phyloP scores from a whole-genome alignment of 2,888 invertebrate species.

The Sisyra nigra region DNA sequence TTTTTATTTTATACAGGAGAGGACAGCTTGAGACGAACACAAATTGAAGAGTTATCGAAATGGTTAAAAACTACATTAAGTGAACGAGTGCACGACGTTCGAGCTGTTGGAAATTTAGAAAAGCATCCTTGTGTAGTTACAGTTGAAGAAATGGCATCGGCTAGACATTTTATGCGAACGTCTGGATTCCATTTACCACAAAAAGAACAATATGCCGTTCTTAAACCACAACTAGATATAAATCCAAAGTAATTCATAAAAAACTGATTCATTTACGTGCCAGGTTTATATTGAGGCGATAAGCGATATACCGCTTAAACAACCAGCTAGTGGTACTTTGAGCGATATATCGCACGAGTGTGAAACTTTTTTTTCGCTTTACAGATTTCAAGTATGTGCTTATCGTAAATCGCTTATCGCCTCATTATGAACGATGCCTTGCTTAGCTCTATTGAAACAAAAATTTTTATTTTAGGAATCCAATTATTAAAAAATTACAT shows the following conservation, averaged over 20 bases:
- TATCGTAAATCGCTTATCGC: too few species aligned
- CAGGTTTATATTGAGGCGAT: too few species aligned
- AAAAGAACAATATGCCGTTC: constrained; percentile 67
- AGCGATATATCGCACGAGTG: too few species aligned
- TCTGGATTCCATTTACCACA: constrained; percentile 69
- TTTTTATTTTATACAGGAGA: constrained; percentile 28
- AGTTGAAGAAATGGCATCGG: constrained; percentile 93
- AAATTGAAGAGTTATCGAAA: constrained; percentile 61
- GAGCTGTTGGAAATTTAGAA: constrained; percentile 69
- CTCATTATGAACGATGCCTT: too few species aligned
- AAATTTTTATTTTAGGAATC: constrained; percentile 47
- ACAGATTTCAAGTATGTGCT: too few species aligned
- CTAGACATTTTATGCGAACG: constrained; percentile 84
- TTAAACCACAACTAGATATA: constrained; percentile 86
- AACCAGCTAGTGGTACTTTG: too few species aligned
- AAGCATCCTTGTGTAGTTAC: constrained; percentile 89
- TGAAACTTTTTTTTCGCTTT: too few species aligned
- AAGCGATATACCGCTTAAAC: too few species aligned
- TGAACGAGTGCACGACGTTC: constrained; percentile 68
- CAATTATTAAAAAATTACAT: constrained; percentile 76
- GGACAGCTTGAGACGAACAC: constrained; percentile 52
- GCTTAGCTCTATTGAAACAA: too few species aligned
- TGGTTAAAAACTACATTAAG: constrained; percentile 64
- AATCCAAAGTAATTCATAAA: constrained; percentile 63
- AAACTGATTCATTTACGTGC: not conserved